phyloP scores from a whole-genome alignment of 2,113 vertebrate genomes.

The Stictonetta naevosa region DNA sequence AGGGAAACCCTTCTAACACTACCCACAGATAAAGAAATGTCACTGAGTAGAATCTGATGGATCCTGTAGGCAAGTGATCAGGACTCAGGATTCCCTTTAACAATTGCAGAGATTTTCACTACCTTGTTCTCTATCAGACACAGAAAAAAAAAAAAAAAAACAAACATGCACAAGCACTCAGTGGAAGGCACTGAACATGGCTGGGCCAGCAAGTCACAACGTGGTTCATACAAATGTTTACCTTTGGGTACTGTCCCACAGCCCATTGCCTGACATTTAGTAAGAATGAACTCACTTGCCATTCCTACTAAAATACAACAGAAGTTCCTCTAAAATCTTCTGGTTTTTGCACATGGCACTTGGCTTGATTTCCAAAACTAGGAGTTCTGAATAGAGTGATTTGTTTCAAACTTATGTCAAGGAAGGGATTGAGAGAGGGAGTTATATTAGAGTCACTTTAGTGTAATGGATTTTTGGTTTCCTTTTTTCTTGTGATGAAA shows the following conservation, averaged over 20 bases:
- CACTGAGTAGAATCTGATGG: not conserved
- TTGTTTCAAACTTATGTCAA: not conserved
- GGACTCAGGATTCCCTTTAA: not conserved
- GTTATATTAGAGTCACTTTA: not conserved
- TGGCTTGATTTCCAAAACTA: not conserved
- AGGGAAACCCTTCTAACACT: not conserved
- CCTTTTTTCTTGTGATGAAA: not conserved
- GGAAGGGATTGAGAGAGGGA: not conserved
- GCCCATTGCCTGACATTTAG: not conserved
- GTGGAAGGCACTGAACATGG: not conserved
- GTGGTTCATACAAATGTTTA: not conserved
- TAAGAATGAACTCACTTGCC: not conserved
- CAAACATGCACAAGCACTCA: not conserved
- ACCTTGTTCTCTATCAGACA: not conserved
- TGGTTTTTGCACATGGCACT: not conserved
- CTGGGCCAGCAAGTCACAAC: not conserved
- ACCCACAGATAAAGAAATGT: not conserved
- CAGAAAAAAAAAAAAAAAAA: not conserved
- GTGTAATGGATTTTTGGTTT: not conserved
- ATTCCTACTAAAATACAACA: not conserved
- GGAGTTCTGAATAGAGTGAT: not conserved
- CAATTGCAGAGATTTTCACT: not conserved
- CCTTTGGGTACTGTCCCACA: not conserved
- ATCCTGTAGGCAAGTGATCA: not conserved
- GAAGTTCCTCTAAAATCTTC: not conserved